Percentiles rank a stretch among this genome's conserved stretches.
phyloP scores from a whole-genome alignment of 23 tunicate genomes.

The Styela clava region DNA sequence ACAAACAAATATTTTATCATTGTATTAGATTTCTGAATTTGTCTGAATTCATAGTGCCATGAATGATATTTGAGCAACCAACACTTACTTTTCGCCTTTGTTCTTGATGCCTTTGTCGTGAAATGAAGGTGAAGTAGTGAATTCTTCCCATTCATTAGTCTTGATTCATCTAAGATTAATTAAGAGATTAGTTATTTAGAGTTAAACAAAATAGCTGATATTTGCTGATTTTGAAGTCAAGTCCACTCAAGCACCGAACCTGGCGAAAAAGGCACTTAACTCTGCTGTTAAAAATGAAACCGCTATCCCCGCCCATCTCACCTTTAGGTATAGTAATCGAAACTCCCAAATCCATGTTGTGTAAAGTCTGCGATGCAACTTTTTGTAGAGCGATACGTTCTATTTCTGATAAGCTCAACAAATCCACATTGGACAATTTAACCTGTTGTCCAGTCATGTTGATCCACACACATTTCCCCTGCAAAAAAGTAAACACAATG shows the following conservation, averaged over 20 bases:
- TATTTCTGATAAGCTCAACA: conserved; percentile 74
- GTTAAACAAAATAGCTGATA: background rate
- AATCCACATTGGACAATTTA: conserved; percentile 42
- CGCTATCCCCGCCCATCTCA: too few relatives aligned
- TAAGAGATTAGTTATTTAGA: background rate
- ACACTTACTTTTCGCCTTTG: background rate
- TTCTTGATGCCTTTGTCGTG: background rate
- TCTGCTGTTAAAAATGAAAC: too few relatives aligned
- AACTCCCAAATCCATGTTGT: conserved; percentile 60
- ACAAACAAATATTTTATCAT: too few relatives aligned
- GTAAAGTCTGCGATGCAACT: conserved; percentile 46
- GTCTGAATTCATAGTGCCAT: too few relatives aligned
- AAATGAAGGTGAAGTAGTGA: conserved; percentile 22
- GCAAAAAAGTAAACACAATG: too few relatives aligned
- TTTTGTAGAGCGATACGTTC: conserved; percentile 80
- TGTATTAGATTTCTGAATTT: too few relatives aligned
- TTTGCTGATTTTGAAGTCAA: too few relatives aligned
- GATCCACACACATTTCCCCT: conserved; percentile 67
- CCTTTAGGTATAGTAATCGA: conserved; percentile 68
- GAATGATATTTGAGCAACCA: too few relatives aligned
- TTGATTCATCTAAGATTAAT: conserved; percentile 49
- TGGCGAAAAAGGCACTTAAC: too few relatives aligned
- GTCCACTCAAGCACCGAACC: too few relatives aligned
- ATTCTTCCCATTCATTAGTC: conserved; percentile 36
- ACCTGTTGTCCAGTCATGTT: conserved; percentile 64